Evolutionary conservation across 2,797 vertebrate species (phyloP).

Genomic region (Steatocranus sp.): DNA sequence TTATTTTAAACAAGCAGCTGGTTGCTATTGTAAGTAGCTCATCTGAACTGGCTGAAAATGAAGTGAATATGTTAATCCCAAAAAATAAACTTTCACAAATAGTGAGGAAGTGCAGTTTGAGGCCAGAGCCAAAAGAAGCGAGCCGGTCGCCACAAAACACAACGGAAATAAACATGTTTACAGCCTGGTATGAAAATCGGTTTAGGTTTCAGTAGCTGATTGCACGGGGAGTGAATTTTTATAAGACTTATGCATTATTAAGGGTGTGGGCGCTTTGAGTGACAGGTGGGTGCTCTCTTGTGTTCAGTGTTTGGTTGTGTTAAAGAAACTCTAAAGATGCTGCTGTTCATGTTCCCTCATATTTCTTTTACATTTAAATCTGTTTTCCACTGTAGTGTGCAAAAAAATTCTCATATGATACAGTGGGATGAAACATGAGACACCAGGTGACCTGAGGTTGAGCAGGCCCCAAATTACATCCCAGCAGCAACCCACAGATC

Average conservation of each 20-base stretch:
- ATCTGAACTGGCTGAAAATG: background rate
- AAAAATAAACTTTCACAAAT: background rate
- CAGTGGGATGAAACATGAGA: rapidly evolving
- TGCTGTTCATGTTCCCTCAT: background rate
- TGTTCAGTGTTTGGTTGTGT: background rate
- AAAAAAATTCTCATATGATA: background rate
- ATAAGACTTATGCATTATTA: background rate
- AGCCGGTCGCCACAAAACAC: background rate
- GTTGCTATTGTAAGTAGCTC: background rate
- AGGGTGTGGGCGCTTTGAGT: background rate
- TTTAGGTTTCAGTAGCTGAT: background rate
- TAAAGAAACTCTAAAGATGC: background rate
- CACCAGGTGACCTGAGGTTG: background rate
- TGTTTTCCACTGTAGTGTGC: background rate
- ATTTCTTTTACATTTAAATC: background rate
- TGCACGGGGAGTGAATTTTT: background rate
- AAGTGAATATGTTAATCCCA: background rate
- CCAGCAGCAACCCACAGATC: background rate
- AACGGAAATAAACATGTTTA: background rate
- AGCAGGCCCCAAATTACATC: background rate
- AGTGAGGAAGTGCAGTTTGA: background rate
- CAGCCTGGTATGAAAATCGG: background rate
- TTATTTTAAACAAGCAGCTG: background rate
- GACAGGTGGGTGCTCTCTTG: background rate
- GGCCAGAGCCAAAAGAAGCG: background rate